phyloP scores from a whole-genome alignment of 2,797 vertebrate genomes.

The Hyperoplus immaculatus region DNA sequence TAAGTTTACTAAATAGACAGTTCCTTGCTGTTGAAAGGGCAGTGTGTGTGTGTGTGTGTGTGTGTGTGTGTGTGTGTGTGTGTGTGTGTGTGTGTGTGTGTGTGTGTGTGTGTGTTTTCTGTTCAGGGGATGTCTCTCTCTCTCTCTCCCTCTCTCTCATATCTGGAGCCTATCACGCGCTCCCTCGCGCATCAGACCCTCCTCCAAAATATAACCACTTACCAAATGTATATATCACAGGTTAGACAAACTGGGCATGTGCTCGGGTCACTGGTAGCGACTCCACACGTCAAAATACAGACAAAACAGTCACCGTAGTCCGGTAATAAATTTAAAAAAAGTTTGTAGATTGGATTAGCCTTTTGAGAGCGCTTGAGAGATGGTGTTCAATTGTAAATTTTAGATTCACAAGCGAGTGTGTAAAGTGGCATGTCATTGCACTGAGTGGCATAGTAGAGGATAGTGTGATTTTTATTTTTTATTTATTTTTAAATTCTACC shows the following conservation, averaged over 20 bases:
- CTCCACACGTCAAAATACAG: conserved; percentile 53
- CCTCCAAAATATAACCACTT: conserved; percentile 79
- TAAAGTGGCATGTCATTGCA: conserved; percentile 33
- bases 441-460: conserved; percentile 34
- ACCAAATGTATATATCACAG: conserved; percentile 84
- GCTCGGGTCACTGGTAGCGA: conserved; percentile 69
- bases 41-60: not conserved
- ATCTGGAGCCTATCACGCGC: conserved; percentile 80
- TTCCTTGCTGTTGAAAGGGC: not conserved
- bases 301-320: conserved; percentile 20
- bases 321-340: conserved; percentile 21
- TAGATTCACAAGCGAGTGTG: no score
- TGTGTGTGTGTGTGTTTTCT: conserved; percentile 2
- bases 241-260: conserved; percentile 68
- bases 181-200: conserved; percentile 68
- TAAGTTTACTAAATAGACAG: not conserved
- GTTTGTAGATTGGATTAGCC: conserved; percentile 4
- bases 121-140: conserved; percentile 55
- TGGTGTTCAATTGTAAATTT: conserved; percentile 37
- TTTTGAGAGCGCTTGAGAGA: conserved; percentile 16
- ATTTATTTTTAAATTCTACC: conserved; percentile 38
- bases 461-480: conserved; percentile 2
- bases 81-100: not conserved
- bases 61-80: conserved; percentile 6
- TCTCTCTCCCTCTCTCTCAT: conserved; percentile 47